Base-by-base conservation (phyloP, 2,797 vertebrate genomes). In the Protosalanx chinensis region DNA sequence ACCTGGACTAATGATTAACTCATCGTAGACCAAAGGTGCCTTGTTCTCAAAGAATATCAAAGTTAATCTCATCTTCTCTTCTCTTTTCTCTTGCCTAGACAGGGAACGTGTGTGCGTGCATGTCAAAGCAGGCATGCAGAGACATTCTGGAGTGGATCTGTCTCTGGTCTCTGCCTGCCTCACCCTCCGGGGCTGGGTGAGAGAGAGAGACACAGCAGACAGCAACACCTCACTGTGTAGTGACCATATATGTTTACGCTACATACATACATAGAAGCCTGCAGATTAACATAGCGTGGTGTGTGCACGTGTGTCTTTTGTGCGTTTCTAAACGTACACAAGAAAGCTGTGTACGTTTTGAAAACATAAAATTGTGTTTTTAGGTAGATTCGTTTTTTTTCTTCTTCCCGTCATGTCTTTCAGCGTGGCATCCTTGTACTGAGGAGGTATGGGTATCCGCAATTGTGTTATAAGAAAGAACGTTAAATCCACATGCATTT, bases 161-260 rank as follows among this genome's bases (percentile, higher is more conserved):
- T n/a, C 35, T n/a, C 53, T 57, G 16, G 29, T 33, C 29, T 35
- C 18, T 23, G 15, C 13, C 61, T 16, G 13, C 12, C 33, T 61
- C 29, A 16, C 46, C 2, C 61, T 3, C 13, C 32, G 53, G 30
- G 16, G 15, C 20, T 13, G 4, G 23, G 64, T 13, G 46, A 29
- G 46, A 49, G 46, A 46, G 69, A 63, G 62, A 64, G 32, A 58
- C 4, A 53, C 29, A 63, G 53, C 5, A 56, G 51, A 64, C 12
- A 60, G 18, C 23, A 78, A 29, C 61, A 20, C 59, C 66, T 77
- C 76, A 82, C 77, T 80, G 79, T 82, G 80, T 73, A 77, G 67
- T 68, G 57, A 79, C 60, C 73, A 72, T 3, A 6, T 41, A 37
- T 77, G 51, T 56, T 74, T 64, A 66, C 49, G 37, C 13, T 18